Percentiles rank a stretch among this genome's conserved stretches.
Evolutionary conservation across 2,797 vertebrate genomes (phyloP).

Genomic region (Mormyrops attenuatus): DNA sequence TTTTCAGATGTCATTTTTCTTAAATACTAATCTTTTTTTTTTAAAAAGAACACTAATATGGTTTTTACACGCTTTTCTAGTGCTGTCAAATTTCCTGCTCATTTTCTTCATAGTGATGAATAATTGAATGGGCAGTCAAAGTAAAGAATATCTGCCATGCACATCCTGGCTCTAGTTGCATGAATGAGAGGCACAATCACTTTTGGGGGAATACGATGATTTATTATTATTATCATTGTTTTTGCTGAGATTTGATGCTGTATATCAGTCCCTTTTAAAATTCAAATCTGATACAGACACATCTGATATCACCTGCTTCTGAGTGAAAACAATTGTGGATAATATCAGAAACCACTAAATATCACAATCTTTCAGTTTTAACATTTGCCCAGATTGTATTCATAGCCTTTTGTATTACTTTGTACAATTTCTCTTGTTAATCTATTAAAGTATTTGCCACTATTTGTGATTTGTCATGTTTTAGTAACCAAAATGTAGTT

Average conservation of each 20-base stretch:
- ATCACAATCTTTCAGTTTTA: not conserved
- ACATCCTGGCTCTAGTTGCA: not conserved
- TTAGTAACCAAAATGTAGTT: not conserved
- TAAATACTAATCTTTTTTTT: not conserved
- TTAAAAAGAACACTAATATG: not conserved
- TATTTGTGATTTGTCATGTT: conserved; percentile 28
- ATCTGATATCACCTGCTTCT: not conserved
- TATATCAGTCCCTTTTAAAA: not conserved
- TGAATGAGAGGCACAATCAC: not conserved
- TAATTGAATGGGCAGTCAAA: not conserved
- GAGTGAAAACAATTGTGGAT: not conserved
- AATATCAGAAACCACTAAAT: not conserved
- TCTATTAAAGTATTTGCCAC: conserved; percentile 36
- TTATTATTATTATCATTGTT: not conserved
- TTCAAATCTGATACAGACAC: not conserved
- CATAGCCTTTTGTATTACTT: conserved; percentile 33
- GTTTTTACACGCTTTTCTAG: not conserved
- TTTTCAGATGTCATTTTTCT: not conserved
- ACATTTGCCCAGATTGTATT: conserved; percentile 40
- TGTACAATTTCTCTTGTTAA: conserved; percentile 32
- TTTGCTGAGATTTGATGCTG: not conserved
- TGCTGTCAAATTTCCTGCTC: not conserved
- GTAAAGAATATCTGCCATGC: not conserved
- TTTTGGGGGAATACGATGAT: not conserved
- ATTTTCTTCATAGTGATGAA: not conserved